phyloP scores from a whole-genome alignment of 2,888 invertebrate genomes.

The Orchestes rusci region DNA sequence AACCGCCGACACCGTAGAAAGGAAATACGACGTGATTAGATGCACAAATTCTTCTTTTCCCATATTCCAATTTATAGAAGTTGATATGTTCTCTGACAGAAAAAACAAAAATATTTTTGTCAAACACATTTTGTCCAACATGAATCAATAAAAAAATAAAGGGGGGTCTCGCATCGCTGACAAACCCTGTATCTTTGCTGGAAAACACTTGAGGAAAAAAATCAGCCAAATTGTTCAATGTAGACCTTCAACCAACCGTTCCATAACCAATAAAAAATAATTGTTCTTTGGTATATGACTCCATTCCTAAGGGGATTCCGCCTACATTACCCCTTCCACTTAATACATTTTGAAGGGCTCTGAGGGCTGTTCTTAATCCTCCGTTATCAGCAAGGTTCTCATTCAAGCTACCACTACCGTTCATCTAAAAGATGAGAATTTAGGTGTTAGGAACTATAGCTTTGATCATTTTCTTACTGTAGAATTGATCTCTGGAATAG shows the following conservation, averaged over 20 bases:
- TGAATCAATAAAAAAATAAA: too few species aligned
- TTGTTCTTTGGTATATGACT: constrained; percentile 37
- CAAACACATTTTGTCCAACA: too few species aligned
- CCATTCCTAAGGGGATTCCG: constrained; percentile 6
- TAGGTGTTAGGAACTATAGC: neutral
- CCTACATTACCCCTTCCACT: constrained; percentile 5
- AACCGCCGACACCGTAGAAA: too few species aligned
- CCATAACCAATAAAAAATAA: constrained; percentile 42
- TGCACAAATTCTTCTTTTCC: too few species aligned
- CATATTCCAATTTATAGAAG: too few species aligned
- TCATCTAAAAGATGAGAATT: constrained; percentile 38
- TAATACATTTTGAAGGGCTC: constrained; percentile 34
- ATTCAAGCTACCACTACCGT: constrained; percentile 47
- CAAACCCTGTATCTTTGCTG: too few species aligned
- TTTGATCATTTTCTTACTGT: constrained; percentile 30
- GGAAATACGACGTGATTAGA: too few species aligned
- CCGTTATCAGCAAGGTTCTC: constrained; percentile 45
- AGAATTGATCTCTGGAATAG: constrained; percentile 37
- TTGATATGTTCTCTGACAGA: too few species aligned
- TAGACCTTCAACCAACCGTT: constrained; percentile 39
- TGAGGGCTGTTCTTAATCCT: constrained; percentile 38
- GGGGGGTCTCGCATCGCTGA: too few species aligned
- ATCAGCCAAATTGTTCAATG: too few species aligned
- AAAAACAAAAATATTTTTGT: too few species aligned
- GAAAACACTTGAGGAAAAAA: too few species aligned